phyloP scores from a whole-genome alignment of 1,140 invertebrate species.

The Drosophila parvula region DNA sequence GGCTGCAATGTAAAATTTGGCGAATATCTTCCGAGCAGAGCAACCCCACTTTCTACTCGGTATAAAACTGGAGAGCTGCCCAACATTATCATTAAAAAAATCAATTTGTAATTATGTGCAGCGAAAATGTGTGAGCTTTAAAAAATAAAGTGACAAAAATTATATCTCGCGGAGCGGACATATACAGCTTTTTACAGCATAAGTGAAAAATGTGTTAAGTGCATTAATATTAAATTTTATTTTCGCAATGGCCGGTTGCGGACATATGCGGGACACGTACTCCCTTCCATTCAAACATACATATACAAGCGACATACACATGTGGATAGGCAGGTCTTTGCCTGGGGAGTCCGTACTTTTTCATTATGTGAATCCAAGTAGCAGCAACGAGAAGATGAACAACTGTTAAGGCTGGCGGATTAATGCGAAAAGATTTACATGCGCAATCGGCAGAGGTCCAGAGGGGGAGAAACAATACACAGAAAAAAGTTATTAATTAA shows the following conservation, averaged over 20 bases:
- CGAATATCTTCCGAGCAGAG: background rate
- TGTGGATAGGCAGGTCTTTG: constrained; percentile 15
- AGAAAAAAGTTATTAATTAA: too few relatives aligned
- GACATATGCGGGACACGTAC: constrained; percentile 38
- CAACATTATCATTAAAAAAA: constrained; percentile 70
- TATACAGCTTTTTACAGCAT: constrained; percentile 52
- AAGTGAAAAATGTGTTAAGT: constrained; percentile 77
- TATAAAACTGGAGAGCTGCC: constrained; percentile 14
- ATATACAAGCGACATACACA: background rate
- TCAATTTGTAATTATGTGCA: constrained; percentile 74
- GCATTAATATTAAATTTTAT: constrained; percentile 76
- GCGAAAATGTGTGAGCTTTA: constrained; percentile 42
- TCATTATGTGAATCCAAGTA: constrained; percentile 51
- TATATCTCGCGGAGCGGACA: constrained; percentile 21
- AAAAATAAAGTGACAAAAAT: constrained; percentile 43
- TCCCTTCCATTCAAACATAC: background rate
- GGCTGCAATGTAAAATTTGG: too few relatives aligned
- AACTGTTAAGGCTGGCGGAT: constrained; percentile 56
- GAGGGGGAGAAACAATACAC: constrained; percentile 9
- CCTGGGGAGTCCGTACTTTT: constrained; percentile 44
- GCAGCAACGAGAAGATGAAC: constrained; percentile 49
- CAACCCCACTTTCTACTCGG: background rate
- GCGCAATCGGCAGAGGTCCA: constrained; percentile 51
- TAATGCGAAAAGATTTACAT: constrained; percentile 75
- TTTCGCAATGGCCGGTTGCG: constrained; percentile 22